phyloP scores from a whole-genome alignment of 1,140 invertebrate genomes.

The Apis cerana region DNA sequence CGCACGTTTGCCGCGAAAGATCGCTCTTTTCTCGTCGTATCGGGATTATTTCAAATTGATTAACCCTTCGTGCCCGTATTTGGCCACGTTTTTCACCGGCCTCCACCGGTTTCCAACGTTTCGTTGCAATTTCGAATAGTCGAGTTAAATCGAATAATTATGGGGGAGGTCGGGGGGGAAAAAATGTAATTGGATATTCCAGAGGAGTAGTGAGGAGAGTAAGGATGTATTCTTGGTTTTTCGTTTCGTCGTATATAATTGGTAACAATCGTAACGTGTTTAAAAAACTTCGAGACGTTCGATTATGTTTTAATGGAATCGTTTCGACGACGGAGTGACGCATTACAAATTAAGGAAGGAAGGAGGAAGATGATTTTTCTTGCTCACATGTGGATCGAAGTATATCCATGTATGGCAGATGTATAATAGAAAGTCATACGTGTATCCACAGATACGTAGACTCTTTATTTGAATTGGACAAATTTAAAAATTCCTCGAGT shows the following conservation, averaged over 20 bases:
- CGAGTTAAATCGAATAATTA: constrained; percentile 1
- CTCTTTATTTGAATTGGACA: too few species aligned
- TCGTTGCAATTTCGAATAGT: background rate
- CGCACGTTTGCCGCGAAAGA: constrained; percentile 42
- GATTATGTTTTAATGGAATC: background rate
- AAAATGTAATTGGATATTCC: background rate
- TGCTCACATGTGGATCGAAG: too few species aligned
- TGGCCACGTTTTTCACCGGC: constrained; percentile 5
- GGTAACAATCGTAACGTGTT: background rate
- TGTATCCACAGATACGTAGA: too few species aligned
- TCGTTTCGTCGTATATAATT: background rate
- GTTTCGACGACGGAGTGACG: background rate
- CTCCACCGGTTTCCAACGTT: background rate
- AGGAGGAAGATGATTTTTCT: too few species aligned
- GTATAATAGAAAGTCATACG: too few species aligned
- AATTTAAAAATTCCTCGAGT: too few species aligned
- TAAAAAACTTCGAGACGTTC: background rate
- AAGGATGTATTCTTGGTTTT: background rate
- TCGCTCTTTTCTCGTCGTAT: constrained; percentile 6
- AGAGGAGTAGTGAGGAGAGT: background rate
- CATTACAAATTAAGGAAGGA: background rate
- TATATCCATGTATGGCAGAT: too few species aligned
- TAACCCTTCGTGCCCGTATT: constrained; percentile 21
- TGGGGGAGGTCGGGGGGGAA: background rate
- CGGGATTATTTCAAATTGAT: constrained; percentile 39